Evolutionary conservation across 2,113 vertebrate genomes (phyloP).

Genomic region (Thunnus maccoyii): DNA sequence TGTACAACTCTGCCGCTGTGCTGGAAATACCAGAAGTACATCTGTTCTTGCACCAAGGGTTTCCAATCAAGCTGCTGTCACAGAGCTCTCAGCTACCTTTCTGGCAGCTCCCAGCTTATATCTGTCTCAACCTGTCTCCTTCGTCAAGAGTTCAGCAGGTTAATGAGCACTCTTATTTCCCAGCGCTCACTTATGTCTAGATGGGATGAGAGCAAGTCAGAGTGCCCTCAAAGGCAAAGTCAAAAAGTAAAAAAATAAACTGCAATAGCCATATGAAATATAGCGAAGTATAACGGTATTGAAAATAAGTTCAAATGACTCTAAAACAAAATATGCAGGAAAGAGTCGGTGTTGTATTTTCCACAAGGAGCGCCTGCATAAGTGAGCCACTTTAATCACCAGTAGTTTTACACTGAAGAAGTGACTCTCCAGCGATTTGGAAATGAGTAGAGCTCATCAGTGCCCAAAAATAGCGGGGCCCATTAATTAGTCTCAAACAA

Average conservation of each 20-base stretch:
- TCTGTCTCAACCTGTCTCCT: conserved; percentile 74
- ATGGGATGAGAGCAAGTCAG: conserved; percentile 14
- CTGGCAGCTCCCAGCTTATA: conserved; percentile 66
- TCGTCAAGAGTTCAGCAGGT: conserved; percentile 74
- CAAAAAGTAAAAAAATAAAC: conserved; percentile 24
- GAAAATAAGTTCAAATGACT: conserved; percentile 20
- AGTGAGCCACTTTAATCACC: conserved; percentile 71
- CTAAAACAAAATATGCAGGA: conserved; percentile 11
- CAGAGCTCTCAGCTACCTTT: conserved; percentile 54
- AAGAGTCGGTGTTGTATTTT: not conserved
- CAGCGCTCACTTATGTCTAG: conserved; percentile 42
- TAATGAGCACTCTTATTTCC: conserved; percentile 66
- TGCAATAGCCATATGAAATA: conserved; percentile 5
- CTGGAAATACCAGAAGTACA: conserved; percentile 53
- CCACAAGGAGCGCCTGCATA: conserved; percentile 23
- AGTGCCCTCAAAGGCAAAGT: conserved; percentile 29
- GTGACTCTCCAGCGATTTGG: conserved; percentile 78
- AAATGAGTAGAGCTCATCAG: conserved; percentile 79
- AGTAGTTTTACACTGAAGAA: conserved; percentile 74
- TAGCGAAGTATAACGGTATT: not conserved
- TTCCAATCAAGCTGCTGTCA: conserved; percentile 72
- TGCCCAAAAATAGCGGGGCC: conserved; percentile 73
- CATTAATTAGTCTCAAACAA: conserved; percentile 87
- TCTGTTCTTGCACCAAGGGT: conserved; percentile 58
- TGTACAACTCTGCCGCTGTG: conserved; percentile 33